Base-by-base conservation (phyloP, 2,797 vertebrate species). In the Lepus townsendii region DNA sequence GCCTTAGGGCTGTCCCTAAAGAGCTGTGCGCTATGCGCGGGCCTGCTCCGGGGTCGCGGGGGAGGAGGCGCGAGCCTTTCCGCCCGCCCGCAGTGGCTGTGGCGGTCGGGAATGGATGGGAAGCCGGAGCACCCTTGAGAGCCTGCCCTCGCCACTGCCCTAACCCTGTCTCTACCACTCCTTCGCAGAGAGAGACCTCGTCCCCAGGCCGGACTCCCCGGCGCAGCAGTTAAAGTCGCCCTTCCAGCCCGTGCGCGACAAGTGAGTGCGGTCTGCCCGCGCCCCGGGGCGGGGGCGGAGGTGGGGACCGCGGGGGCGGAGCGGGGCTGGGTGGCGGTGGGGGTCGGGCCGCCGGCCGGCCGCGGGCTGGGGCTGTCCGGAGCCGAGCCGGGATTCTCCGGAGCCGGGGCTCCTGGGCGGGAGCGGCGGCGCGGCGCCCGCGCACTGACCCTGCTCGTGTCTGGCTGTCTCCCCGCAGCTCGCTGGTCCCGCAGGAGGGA, bases 221-320 rank as follows among this genome's bases (percentile, higher is more conserved):
- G 98, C 99, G 95, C 99, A 98, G 97, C 98, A 98, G 90, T 97
- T 99, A 97, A 99, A 99, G 98, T 99, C 99, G 72, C 99, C 99
- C 83, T 99, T 99, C 98, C 99, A 99, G 98, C 98, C 99, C 42
- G 98, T 99, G 91, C 99, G 99, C 96, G 99, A 99, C 99, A 99
- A 99, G 99, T 99, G 99, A 99, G 98, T 97, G 96, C 96, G n/a
- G 86, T 60, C n/a, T 71, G 82, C 69, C 38, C 96, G 97, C 71
- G 88, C 72, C 96, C 52, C 83, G 80, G 94, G 96, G 96, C 87
- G 82, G 96, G 16, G 69, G 97, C 88, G 96, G 97, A 91, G 97
- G 94, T 91, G 83, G 90, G 72, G 6, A 38, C 32, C 1, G 47
- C 12, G 0, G 32, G 17, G 78, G 9, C 32, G 5, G 75, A 38